Evolutionary conservation across 2,888 invertebrate genomes (phyloP).

Genomic region (Aporophyla lueneburgensis): DNA sequence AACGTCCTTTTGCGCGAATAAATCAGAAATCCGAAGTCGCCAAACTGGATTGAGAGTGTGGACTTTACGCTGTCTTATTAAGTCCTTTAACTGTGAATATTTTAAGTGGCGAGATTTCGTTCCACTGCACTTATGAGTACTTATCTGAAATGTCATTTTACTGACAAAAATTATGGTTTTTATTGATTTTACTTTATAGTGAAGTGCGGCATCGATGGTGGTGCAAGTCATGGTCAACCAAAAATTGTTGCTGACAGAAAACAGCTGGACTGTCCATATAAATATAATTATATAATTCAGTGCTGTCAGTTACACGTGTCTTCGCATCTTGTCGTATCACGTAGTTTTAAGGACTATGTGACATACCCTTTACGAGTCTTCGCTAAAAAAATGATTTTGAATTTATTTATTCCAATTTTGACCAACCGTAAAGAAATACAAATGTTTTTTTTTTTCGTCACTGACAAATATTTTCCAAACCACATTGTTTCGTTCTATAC

Average conservation of each 20-base stretch:
- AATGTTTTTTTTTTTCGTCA: not conserved
- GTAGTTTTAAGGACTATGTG: not conserved
- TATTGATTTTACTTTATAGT: not conserved
- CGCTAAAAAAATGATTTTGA: not conserved
- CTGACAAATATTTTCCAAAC: not conserved
- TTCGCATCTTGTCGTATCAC: not conserved
- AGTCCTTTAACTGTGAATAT: not conserved
- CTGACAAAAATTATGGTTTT: not conserved
- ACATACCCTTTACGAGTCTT: not conserved
- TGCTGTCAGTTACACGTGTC: not conserved
- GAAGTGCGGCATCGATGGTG: not conserved
- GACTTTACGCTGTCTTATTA: not conserved
- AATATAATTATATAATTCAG: not conserved
- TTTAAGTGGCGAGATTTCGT: constrained; percentile 3
- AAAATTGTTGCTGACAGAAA: not conserved
- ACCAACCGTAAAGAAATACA: not conserved
- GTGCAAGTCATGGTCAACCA: not conserved
- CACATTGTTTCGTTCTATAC: not conserved
- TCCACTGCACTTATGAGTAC: constrained; percentile 6
- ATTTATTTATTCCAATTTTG: not conserved
- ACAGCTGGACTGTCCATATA: not conserved
- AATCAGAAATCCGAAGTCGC: not conserved
- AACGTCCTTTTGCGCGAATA: not conserved
- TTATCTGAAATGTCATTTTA: constrained; percentile 2
- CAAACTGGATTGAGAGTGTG: not conserved